Percentiles rank a stretch among this genome's conserved stretches.
These are phyloP conservation scores for Melanotaenia pygmaea DNA, from an alignment of 2,797 vertebrate species.

Conservation along the genomic window DNA sequence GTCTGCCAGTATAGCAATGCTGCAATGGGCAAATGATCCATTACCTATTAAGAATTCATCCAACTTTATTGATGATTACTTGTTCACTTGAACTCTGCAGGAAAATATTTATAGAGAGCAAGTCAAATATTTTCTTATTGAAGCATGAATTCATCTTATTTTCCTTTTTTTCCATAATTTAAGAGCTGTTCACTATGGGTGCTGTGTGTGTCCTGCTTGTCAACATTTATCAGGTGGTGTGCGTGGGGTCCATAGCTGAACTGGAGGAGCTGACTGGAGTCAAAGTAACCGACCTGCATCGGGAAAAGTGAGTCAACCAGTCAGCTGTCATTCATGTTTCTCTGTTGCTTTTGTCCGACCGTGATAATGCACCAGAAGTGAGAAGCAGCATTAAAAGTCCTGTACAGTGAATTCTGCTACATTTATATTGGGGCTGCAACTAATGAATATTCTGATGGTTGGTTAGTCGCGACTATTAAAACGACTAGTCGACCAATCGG, in stretches of 20 bases:
- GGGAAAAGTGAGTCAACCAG: slow-evolving; percentile 89
- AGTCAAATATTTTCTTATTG: neutral
- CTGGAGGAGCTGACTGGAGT: slow-evolving; percentile 89
- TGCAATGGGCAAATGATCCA: neutral
- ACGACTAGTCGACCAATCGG: too few species aligned
- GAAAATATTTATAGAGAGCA: neutral
- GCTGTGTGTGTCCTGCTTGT: slow-evolving; percentile 12
- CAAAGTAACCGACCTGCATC: slow-evolving; percentile 93
- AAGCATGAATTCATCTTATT: neutral
- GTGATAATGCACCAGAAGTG: too few species aligned
- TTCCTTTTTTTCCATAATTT: neutral
- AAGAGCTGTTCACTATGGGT: too few species aligned
- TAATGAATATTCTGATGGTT: too few species aligned
- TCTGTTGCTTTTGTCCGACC: too few species aligned
- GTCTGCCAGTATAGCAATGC: neutral
- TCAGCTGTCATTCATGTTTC: neutral
- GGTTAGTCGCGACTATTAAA: too few species aligned
- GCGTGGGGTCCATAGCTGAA: slow-evolving; percentile 91
- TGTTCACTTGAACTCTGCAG: slow-evolving; percentile 5
- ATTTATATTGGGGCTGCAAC: too few species aligned
- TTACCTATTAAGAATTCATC: neutral
- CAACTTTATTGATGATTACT: neutral
- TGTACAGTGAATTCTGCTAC: too few species aligned
- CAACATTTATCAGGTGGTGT: slow-evolving; percentile 87
- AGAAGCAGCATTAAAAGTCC: too few species aligned